These are phyloP conservation scores for Phrynocephalus guinanensis DNA, from an alignment of 2,797 vertebrate species.

Conservation along the genomic window DNA sequence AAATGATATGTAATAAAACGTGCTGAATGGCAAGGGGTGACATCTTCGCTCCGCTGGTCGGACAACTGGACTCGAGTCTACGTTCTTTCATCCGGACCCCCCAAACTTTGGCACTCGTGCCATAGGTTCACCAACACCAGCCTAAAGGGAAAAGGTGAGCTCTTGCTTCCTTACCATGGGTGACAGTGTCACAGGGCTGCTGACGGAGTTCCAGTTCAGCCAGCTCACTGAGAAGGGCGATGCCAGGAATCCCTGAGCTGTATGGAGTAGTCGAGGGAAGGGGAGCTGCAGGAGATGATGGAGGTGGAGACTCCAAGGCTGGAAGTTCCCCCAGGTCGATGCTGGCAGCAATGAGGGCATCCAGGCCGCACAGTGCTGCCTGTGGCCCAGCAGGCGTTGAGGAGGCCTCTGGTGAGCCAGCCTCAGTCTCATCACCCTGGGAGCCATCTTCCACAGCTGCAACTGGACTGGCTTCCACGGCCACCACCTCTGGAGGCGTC, in stretches of 20 bases:
- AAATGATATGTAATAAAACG: too few species aligned
- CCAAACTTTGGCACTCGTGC: too few species aligned
- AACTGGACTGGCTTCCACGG: slow-evolving; percentile 57
- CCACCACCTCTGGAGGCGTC: slow-evolving; percentile 17
- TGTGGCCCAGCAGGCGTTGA: slow-evolving; percentile 51
- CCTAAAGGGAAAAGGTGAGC: neutral
- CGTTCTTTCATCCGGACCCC: too few species aligned
- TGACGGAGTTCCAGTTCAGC: slow-evolving; percentile 90
- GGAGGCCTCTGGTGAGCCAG: slow-evolving; percentile 30
- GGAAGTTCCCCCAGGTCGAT: slow-evolving; percentile 82
- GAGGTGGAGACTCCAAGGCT: neutral
- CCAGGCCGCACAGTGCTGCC: slow-evolving; percentile 84
- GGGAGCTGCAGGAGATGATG: neutral
- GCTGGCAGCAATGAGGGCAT: slow-evolving; percentile 90
- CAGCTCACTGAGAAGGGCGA: slow-evolving; percentile 93
- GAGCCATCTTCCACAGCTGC: slow-evolving; percentile 46
- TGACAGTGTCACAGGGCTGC: slow-evolving; percentile 69
- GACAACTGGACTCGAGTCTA: too few species aligned
- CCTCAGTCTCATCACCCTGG: neutral
- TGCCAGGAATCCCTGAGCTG: slow-evolving; percentile 85
- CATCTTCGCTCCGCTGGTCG: too few species aligned
- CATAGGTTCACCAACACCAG: too few species aligned
- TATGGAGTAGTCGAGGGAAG: slow-evolving; percentile 58
- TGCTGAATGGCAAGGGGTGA: too few species aligned
- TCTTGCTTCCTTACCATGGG: slow-evolving; percentile 65